Evolutionary conservation across 2,113 vertebrate genomes (phyloP), one percentile per base, ranked within the genome.

Genomic region (Tychaedon coryphoeus): DNA sequence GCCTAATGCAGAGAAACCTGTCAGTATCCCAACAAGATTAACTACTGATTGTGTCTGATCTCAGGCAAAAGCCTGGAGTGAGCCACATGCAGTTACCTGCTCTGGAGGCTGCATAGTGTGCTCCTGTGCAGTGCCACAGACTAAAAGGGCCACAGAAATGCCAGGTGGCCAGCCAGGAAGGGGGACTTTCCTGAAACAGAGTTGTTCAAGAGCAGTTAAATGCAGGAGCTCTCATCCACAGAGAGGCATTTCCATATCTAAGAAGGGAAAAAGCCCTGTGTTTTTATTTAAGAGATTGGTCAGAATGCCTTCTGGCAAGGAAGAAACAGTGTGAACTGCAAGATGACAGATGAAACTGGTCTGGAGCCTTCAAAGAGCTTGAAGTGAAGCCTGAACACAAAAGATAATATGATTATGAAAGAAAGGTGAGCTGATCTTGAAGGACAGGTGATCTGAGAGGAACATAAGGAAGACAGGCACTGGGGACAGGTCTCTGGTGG

Each of bases 181-280:
- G 14, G 14, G 8, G 2, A 18, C 19, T 81, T 12, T 14, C 38
- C 50, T 42, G 60, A 84, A 91, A 8, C 9, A 36, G 47, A 19
- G 42, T 14, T 73, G 5, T 53, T 84, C 23, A 5, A 18, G 22
- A 73, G 34, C 29, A 25, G 22, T 62, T 65, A 76, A 66, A 79
- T 61, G 47, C 60, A 64, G 65, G 38, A 76, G 16, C 26, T 86
- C 45, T 88, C 29, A 58, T 31, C 23, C 60, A 66, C 18, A 76
- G 42, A 66, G 43, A 82, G 26, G 7, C 12, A 66, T 73, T 86
- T 73, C 25, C 14, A 15, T 38, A 47, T 6, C 14, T 70, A 86
- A 72, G 43, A 75, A 70, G 33, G 31, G 2, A 3, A 29, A 60
- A 72, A 69, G 0, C 0, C 2, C 2, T 36, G 11, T 11, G 60